Base-by-base conservation (phyloP, 2,888 invertebrate genomes). In the Plemyria rubiginata region DNA sequence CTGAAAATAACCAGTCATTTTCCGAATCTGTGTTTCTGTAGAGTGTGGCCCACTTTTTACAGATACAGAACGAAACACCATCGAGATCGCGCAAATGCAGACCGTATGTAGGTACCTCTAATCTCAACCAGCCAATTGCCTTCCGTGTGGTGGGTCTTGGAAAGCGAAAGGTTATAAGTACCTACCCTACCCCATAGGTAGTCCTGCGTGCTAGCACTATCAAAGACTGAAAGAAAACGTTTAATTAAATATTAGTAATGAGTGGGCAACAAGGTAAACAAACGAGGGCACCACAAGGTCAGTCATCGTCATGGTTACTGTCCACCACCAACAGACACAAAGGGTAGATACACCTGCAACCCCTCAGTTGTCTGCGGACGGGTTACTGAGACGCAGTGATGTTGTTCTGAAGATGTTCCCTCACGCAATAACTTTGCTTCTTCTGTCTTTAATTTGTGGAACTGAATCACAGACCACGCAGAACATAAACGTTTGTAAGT, bases 401-500 rank as follows among this genome's bases (percentile, higher is more conserved):
- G n/a, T 32, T 66, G 54, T 72, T n/a, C 69, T 6, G 67, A 51
- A 56, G 57, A 62, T 59, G 61, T 28, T 36, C 38, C 29, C 61
- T 9, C 40, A 54, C 54, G 82, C 76, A 59, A 64, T 67, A n/a
- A 50, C 80, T 60, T 73, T 84, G 15, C 32, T 82, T 63, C 65
- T 84, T 41, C 52, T 76, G 45, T 77, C 75, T 61, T 75, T 80
- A 11, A 61, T 84, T 67, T 64, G 69, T 45, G 63, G 70, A 59
- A 70, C 76, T 40, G 64, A 79, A 60, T 84, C 88, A 32, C 96
- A 96, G 86, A 95, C 95, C 0, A 95, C 95, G 60, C 96, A 96
- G 84, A 96, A 95, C 81, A 95, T 96, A 65, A 95, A 95, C 80
- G 94, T 96, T 76, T 93, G 96, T 96, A 94, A 95, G 96, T 95